phyloP scores from a whole-genome alignment of 2,113 vertebrate species.

The Dromaius novaehollandiae region DNA sequence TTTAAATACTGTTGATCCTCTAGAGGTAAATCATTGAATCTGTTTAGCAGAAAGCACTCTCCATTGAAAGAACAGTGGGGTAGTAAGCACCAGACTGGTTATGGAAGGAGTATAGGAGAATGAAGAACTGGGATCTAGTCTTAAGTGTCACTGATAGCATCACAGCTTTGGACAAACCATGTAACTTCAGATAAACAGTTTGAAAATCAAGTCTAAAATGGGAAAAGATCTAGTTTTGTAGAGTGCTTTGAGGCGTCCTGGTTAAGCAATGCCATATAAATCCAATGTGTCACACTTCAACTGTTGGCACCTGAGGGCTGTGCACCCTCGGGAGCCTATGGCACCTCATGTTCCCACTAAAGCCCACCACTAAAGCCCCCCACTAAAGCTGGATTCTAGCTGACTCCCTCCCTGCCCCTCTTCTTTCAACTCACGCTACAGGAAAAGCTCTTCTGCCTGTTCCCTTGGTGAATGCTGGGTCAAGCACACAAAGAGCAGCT shows the following conservation, averaged over 20 bases:
- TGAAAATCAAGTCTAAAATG: neutral
- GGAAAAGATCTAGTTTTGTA: neutral
- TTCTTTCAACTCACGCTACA: neutral
- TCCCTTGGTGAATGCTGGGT: neutral
- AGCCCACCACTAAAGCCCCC: accelerated
- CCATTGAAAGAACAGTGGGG: neutral
- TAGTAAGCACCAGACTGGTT: neutral
- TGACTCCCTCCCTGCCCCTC: neutral
- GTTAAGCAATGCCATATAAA: neutral
- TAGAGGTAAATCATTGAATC: neutral
- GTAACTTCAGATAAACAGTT: neutral
- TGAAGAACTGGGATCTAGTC: neutral
- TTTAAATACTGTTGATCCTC: neutral
- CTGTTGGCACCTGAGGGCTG: no score
- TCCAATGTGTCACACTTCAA: neutral
- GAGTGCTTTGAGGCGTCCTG: neutral
- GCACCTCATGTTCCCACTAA: neutral
- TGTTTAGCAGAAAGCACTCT: neutral
- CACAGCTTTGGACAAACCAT: neutral
- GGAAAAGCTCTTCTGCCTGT: neutral
- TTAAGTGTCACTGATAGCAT: no score
- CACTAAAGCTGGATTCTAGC: no score
- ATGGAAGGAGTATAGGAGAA: neutral
- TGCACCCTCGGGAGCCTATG: neutral
- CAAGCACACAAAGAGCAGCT: neutral